Evolutionary conservation across 2,113 vertebrate species (phyloP), one percentile per base, ranked within the genome.

Genomic region (Misgurnus anguillicaudatus): DNA sequence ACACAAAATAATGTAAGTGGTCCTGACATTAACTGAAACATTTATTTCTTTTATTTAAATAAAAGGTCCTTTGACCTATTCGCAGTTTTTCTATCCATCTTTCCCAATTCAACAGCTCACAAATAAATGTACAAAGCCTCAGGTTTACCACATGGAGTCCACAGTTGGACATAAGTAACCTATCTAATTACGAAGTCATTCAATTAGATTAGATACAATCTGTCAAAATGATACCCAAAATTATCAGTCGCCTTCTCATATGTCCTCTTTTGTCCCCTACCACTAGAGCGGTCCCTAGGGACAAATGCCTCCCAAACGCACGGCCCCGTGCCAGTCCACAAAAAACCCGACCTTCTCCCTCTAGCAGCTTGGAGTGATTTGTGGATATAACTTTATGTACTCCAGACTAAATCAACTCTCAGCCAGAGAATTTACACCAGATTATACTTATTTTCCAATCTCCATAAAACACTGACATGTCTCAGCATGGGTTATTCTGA

Each of bases 161-260:
- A 60, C 51, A 17, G 38, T 77, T 31, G 48, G 17, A 36, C 9
- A 53, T 31, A 42, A 21, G 10, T n/a, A n/a, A n/a, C n/a, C 24
- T 5, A 65, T 72, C 55, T 17, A 58, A 65, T 53, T 64, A 62
- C 45, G 21, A 69, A 75, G 62, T 61, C 45, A 41, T 31, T 42
- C 19, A 75, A 68, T 68, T 78, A 16, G 7, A 45, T 73, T 67
- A 51, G 47, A 62, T 68, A 11, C 9, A 62, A 82, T 66, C 69
- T 74, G 48, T 42, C 5, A 82, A 16, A n/a, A 74, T 67, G 41
- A 78, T 19, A 24, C 31, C 58, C 36, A 61, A 63, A 82, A 62
- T n/a, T 16, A 24, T 68, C n/a, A 68, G n/a, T 58, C 3, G 36
- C 2, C 62, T 36, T 78, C 69, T 75, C 38, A 2, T 63, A 5